phyloP scores from a whole-genome alignment of 1,140 invertebrate species.

The Bombus terrestris region DNA sequence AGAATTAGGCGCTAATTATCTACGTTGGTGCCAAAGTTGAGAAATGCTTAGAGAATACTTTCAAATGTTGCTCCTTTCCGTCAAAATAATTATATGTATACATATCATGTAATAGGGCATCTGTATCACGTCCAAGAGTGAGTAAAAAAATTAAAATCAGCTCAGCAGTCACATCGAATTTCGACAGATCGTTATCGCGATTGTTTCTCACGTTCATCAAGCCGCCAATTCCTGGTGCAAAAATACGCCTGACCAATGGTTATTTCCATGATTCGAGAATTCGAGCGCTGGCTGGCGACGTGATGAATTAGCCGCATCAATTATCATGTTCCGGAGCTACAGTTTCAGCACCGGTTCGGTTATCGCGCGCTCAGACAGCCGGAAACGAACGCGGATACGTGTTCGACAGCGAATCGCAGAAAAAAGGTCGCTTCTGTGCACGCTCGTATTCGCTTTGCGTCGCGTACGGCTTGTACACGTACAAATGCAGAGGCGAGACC shows the following conservation, averaged over 20 bases:
- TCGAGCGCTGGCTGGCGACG: background rate
- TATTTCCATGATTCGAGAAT: constrained; percentile 12
- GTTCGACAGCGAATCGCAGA: constrained; percentile 40
- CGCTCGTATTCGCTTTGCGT: constrained; percentile 6
- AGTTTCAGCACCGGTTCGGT: constrained; percentile 27
- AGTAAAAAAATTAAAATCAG: background rate
- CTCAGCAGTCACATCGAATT: background rate
- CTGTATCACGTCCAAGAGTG: too few relatives aligned
- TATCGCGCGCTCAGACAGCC: constrained; percentile 38
- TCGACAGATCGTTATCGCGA: background rate
- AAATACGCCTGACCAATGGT: background rate
- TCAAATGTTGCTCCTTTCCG: too few relatives aligned
- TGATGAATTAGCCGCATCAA: constrained; percentile 50
- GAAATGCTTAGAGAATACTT: too few relatives aligned
- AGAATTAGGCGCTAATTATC: too few relatives aligned
- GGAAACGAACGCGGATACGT: background rate
- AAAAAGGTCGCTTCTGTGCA: background rate
- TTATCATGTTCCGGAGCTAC: constrained; percentile 14
- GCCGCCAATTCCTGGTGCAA: background rate
- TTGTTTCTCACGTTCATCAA: background rate
- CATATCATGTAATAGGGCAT: too few relatives aligned
- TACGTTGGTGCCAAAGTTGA: too few relatives aligned
- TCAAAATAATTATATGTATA: too few relatives aligned
- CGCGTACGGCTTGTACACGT: background rate
- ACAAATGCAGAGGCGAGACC: constrained; percentile 17